A percentile compares a stretch with the other conserved stretches of the same genome.
These are phyloP conservation scores for Mareca strepera DNA, from an alignment of 2,797 vertebrate species.

Conservation along the genomic window DNA sequence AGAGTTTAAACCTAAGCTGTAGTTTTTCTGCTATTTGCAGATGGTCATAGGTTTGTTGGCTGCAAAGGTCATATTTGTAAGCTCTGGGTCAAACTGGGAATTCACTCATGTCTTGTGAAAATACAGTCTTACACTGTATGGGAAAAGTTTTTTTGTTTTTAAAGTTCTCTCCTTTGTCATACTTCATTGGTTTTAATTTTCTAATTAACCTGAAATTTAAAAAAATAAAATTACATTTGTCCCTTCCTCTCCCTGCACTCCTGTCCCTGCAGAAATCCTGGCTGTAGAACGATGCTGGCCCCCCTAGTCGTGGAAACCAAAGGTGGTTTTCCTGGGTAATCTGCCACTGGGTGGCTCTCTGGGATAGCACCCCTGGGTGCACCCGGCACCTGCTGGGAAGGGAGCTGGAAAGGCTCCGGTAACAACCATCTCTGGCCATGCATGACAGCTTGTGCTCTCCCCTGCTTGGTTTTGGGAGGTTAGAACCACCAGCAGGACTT, in stretches of 20 bases:
- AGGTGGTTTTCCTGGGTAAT: background rate
- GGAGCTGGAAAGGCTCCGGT: background rate
- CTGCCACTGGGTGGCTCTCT: slow-evolving; percentile 49
- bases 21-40: background rate
- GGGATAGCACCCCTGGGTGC: background rate
- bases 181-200: background rate
- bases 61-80: background rate
- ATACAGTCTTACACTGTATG: background rate
- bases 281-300: background rate
- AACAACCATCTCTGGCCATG: background rate
- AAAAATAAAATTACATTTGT: background rate
- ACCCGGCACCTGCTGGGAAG: background rate
- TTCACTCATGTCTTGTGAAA: background rate
- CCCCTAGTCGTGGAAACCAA: background rate
- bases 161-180: background rate
- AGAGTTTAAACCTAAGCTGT: background rate
- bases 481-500: background rate
- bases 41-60: background rate
- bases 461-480: background rate
- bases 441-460: accelerated
- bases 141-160: background rate
- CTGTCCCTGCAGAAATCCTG: background rate
- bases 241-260: background rate
- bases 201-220: accelerated
- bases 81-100: no score